phyloP scores from a whole-genome alignment of 2,797 vertebrate species.

The Sorex maritimensis region DNA sequence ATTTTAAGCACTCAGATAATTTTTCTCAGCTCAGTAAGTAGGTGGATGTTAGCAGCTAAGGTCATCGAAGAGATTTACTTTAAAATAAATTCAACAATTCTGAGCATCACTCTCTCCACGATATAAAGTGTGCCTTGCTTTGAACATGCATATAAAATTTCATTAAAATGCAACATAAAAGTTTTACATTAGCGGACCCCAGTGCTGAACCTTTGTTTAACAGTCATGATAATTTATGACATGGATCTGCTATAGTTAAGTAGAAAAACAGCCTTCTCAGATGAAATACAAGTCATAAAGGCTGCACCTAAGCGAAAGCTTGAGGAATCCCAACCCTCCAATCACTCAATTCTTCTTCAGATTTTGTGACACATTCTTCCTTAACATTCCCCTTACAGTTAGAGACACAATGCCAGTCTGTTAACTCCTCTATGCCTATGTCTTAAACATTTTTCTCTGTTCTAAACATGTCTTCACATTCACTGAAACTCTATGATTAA shows the following conservation, averaged over 20 bases:
- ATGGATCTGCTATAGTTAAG: slow-evolving; percentile 77
- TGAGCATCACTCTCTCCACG: slow-evolving; percentile 43
- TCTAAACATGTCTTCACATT: slow-evolving; percentile 58
- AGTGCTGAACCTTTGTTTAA: slow-evolving; percentile 86
- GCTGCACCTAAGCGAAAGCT: slow-evolving; percentile 83
- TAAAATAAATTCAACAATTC: slow-evolving; percentile 78
- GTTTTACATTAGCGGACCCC: slow-evolving; percentile 84
- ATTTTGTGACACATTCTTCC: slow-evolving; percentile 77
- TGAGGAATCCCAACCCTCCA: slow-evolving; percentile 64
- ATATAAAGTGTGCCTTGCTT: slow-evolving; percentile 73
- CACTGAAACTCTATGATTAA: slow-evolving; percentile 46
- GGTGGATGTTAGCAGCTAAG: slow-evolving; percentile 77
- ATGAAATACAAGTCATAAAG: slow-evolving; percentile 85
- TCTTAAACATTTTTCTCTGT: slow-evolving; percentile 46
- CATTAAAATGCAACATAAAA: slow-evolving; percentile 85
- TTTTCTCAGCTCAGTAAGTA: slow-evolving; percentile 79
- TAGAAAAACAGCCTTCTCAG: slow-evolving; percentile 86
- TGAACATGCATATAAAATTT: slow-evolving; percentile 85
- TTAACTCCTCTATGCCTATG: background rate
- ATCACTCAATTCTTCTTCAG: slow-evolving; percentile 77
- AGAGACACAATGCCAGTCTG: slow-evolving; percentile 41
- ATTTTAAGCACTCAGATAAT: slow-evolving; percentile 59
- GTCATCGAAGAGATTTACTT: slow-evolving; percentile 82
- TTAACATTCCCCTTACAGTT: slow-evolving; percentile 45
- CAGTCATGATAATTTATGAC: slow-evolving; percentile 84